Evolutionary conservation across 2,113 vertebrate genomes (phyloP), one percentile per base, ranked within the genome.

Genomic region (Albula goreensis): DNA sequence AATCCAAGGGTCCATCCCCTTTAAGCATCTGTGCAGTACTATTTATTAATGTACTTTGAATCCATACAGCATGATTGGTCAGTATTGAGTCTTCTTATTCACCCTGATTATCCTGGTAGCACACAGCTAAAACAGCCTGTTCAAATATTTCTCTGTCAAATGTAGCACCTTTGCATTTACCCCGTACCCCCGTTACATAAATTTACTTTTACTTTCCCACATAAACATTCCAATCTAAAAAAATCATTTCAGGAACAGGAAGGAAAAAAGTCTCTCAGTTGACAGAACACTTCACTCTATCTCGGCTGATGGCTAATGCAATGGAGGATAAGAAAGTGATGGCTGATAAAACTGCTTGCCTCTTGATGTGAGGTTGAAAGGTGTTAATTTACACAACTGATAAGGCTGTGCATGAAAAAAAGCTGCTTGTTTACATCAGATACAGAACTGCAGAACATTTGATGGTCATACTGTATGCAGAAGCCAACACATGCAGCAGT

Each of bases 401-500:
- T 74, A 31, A 74, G n/a, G 11, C n/a, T 50, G 60, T 74, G n/a
- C 8, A 4, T 25, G 50, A 50, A 31, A 79, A 50, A 51, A 79
- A 79, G 25, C 41, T 78, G 66, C 50, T 84, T 77, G 83, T 84
- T 78, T 78, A 6, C 51, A 56, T 15, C 22, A 74, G 25, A 79
- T 25, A 31, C 50, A 19, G 83, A 66, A 60, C 51, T 83, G 81
- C 63, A 82, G 60, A 87, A 57, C 86, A 84, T 82, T 81, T 82
- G 88, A 86, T 56, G 57, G 74, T 48, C 2, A 4, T 66, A 66
- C 31, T 41, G 31, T 41, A 66, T 66, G 78, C 57, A 12, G 49
- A 70, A n/a, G 83, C 57, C 57, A 83, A 90, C 81, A 83, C 50
- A 57, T 70, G 63, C 19, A 85, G 52, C 81, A 49, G 19, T 50